A percentile compares a stretch with the other conserved stretches of the same genome.
These are phyloP conservation scores for Limonius californicus DNA, from an alignment of 1,140 invertebrate species.

Conservation along the genomic window DNA sequence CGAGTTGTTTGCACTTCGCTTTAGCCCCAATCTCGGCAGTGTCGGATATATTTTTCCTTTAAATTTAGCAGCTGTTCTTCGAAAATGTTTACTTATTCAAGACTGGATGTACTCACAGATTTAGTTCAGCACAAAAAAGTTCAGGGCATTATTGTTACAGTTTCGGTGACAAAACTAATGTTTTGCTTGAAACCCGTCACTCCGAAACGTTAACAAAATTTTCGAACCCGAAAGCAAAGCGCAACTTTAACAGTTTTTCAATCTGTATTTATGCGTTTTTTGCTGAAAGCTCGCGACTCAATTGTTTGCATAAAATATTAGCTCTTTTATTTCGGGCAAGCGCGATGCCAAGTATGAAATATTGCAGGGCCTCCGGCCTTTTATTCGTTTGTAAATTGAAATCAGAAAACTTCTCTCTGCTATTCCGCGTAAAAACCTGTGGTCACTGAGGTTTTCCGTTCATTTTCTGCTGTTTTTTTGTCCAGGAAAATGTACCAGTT, in stretches of 20 bases:
- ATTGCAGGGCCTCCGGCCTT: conserved; percentile 17
- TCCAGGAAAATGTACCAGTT: background rate
- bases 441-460: conserved; percentile 1
- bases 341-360: conserved; percentile 23
- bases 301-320: conserved; percentile 27
- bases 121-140: background rate
- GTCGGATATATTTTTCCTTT: conserved; percentile 7
- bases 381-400: conserved; percentile 22
- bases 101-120: background rate
- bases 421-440: conserved; percentile 3
- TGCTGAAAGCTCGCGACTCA: conserved; percentile 15
- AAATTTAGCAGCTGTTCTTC: background rate
- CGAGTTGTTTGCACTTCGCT: background rate
- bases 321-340: conserved; percentile 22
- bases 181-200: background rate
- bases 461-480: background rate
- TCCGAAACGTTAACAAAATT: background rate
- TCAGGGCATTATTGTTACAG: background rate
- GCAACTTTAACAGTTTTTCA: conserved; percentile 17
- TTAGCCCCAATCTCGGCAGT: background rate
- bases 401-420: conserved; percentile 16
- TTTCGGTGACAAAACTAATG: background rate
- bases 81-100: background rate
- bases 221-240: conserved; percentile 9
- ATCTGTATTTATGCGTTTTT: conserved; percentile 18